Percentiles rank a stretch among this genome's conserved stretches.
These are phyloP conservation scores for Tenebrio molitor DNA, from an alignment of 1,140 invertebrate species.

Conservation along the genomic window DNA sequence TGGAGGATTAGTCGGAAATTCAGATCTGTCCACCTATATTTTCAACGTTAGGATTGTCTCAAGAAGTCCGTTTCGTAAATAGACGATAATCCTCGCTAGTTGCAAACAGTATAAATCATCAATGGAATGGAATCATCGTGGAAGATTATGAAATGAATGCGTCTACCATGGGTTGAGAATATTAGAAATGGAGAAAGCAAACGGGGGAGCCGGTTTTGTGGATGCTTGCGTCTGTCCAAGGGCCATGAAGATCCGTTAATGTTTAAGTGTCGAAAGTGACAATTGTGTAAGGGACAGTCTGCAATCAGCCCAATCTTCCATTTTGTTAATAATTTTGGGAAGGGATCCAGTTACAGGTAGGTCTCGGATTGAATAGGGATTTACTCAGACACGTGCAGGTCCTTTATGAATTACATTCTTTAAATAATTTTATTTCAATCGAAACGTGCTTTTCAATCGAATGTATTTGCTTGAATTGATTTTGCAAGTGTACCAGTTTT, in stretches of 20 bases:
- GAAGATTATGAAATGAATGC: not conserved
- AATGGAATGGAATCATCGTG: not conserved
- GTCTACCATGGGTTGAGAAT: not conserved
- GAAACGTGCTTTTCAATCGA: not conserved
- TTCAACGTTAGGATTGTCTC: too few relatives aligned
- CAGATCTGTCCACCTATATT: too few relatives aligned
- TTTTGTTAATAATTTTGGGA: constrained; percentile 43
- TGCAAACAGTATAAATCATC: too few relatives aligned
- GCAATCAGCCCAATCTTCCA: constrained; percentile 64
- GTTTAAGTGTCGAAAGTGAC: constrained; percentile 27
- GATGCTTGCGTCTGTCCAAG: not conserved
- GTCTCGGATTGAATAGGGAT: constrained; percentile 38
- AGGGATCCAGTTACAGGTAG: constrained; percentile 45
- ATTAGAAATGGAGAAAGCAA: not conserved
- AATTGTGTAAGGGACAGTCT: constrained; percentile 28
- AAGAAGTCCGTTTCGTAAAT: too few relatives aligned
- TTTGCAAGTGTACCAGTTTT: too few relatives aligned
- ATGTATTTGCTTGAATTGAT: not conserved
- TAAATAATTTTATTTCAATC: constrained; percentile 21
- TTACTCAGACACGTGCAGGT: constrained; percentile 12
- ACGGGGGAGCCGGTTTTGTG: not conserved
- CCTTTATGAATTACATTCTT: constrained; percentile 35
- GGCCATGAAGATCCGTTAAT: constrained; percentile 26
- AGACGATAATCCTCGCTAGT: too few relatives aligned
- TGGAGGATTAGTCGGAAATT: not conserved